These are phyloP conservation scores for Epistrophe grossulariae DNA, from an alignment of 2,888 invertebrate genomes.

Conservation along the genomic window DNA sequence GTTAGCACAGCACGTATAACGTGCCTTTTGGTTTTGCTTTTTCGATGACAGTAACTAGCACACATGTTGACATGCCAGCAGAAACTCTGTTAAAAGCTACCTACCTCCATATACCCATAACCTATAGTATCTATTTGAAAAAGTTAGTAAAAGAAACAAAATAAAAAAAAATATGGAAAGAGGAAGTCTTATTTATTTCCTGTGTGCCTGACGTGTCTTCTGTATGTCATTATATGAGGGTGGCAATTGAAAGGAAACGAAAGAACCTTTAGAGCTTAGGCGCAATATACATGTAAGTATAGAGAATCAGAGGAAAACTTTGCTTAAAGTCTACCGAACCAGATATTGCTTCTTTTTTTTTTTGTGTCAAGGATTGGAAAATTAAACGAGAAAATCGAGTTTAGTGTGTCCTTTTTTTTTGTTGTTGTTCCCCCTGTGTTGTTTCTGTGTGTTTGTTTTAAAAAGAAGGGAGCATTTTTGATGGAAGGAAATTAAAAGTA, in stretches of 20 bases:
- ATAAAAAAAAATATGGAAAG: conserved; percentile 27
- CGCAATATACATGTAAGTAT: neutral
- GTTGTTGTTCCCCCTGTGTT: conserved; percentile 1
- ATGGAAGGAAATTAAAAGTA: conserved; percentile 69
- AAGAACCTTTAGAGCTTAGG: conserved; percentile 5
- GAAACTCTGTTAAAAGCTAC: conserved; percentile 2
- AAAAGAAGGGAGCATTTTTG: conserved; percentile 7
- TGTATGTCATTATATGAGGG: conserved; percentile 65
- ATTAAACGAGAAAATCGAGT: conserved; percentile 69
- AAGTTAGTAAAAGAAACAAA: conserved; percentile 26
- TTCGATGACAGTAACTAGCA: conserved; percentile 67
- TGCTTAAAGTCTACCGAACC: conserved; percentile 25
- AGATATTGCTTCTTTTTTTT: neutral
- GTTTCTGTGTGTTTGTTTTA: neutral
- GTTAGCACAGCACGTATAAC: conserved; percentile 39
- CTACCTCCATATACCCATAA: neutral
- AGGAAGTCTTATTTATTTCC: conserved; percentile 74
- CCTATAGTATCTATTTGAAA: conserved; percentile 1
- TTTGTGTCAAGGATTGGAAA: conserved; percentile 52
- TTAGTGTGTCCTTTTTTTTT: conserved; percentile 40
- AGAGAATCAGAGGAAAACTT: conserved; percentile 43
- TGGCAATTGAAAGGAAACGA: conserved; percentile 58
- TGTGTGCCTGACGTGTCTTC: conserved; percentile 46
- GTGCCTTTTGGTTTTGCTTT: conserved; percentile 40
- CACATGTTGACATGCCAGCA: conserved; percentile 63